These are phyloP conservation scores for Sturnira hondurensis DNA, from an alignment of 2,113 vertebrate species.

Conservation along the genomic window DNA sequence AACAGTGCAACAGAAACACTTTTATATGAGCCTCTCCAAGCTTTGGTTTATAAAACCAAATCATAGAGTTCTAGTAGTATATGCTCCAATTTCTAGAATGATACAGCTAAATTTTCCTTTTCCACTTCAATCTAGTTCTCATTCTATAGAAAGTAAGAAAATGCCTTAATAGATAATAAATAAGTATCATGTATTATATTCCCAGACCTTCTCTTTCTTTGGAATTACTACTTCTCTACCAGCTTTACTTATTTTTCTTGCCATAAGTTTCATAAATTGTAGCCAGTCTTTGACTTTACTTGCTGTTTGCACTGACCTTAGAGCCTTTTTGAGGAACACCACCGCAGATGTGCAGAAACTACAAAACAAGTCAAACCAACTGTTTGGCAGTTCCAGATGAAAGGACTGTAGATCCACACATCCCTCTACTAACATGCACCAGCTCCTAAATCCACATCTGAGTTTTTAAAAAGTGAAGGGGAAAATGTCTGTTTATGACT, in stretches of 20 bases:
- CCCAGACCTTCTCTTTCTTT: background rate
- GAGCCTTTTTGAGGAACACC: background rate
- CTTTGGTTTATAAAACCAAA: background rate
- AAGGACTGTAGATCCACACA: background rate
- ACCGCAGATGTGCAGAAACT: background rate
- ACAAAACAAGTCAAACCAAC: background rate
- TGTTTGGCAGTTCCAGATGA: background rate
- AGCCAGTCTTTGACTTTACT: background rate
- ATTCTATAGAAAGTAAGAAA: background rate
- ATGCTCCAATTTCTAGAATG: background rate
- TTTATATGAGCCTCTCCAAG: background rate
- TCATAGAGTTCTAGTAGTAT: background rate
- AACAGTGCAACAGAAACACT: background rate
- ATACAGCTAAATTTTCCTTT: background rate
- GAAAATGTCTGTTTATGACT: background rate
- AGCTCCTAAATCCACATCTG: background rate
- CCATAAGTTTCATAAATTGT: background rate
- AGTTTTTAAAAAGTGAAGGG: background rate
- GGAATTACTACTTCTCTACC: background rate
- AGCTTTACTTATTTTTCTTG: background rate
- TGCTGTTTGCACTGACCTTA: background rate
- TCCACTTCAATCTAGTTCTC: background rate
- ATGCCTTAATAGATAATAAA: background rate
- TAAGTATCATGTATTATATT: background rate
- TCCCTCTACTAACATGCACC: background rate